A percentile compares a stretch with the other conserved stretches of the same genome.
These are phyloP conservation scores for Pachypanchax playfairii DNA, from an alignment of 2,113 vertebrate species.

Conservation along the genomic window DNA sequence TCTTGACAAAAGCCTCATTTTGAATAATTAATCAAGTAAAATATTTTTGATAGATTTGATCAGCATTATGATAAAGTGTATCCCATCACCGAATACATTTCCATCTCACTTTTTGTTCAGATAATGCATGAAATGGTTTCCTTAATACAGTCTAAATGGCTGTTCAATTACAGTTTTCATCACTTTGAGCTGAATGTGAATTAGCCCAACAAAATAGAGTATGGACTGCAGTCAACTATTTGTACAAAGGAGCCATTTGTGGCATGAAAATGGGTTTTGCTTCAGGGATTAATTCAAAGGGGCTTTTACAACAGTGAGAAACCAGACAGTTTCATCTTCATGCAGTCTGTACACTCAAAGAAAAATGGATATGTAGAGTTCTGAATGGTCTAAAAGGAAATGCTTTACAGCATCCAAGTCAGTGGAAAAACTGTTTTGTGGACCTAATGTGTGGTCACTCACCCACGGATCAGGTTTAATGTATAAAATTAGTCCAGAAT, in stretches of 20 bases:
- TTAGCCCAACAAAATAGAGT: conserved; percentile 33
- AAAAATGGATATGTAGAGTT: conserved; percentile 9
- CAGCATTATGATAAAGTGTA: conserved; percentile 16
- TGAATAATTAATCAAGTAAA: conserved; percentile 26
- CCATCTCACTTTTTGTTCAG: conserved; percentile 33
- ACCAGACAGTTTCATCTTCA: conserved; percentile 20
- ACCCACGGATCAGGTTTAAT: neutral
- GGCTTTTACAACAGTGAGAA: conserved; percentile 34
- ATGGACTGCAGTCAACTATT: conserved; percentile 48
- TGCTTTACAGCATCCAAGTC: neutral
- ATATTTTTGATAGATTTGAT: conserved; percentile 37
- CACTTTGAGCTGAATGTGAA: conserved; percentile 43
- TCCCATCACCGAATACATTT: conserved; percentile 23
- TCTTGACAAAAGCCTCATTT: conserved; percentile 16
- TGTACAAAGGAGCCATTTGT: conserved; percentile 40
- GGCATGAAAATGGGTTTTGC: conserved; percentile 47
- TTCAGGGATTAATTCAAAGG: conserved; percentile 37
- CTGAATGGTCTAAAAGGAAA: neutral
- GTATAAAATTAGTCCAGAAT: neutral
- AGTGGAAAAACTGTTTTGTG: neutral
- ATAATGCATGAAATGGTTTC: conserved; percentile 31
- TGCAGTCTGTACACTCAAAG: conserved; percentile 8
- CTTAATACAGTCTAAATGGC: conserved; percentile 48
- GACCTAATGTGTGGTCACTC: neutral
- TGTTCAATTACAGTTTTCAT: conserved; percentile 50